A percentile compares a stretch with the other conserved stretches of the same genome.
phyloP scores from a whole-genome alignment of 1,140 invertebrate species.

The Drosophila ficusphila region DNA sequence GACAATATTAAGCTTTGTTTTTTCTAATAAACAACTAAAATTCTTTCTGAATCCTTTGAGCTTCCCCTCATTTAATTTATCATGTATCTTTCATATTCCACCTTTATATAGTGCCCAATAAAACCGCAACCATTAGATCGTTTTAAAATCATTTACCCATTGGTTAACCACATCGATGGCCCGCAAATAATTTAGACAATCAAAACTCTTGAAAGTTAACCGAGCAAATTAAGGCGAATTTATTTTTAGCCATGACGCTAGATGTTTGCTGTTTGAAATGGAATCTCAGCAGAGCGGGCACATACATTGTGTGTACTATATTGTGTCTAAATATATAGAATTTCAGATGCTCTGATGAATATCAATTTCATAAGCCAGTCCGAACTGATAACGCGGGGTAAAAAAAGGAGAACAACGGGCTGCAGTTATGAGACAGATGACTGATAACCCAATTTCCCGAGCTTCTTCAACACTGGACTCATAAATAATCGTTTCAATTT shows the following conservation, averaged over 20 bases:
- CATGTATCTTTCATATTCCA: too few relatives aligned
- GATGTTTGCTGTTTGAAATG: constrained; percentile 39
- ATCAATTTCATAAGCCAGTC: constrained; percentile 62
- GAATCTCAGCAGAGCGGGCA: constrained; percentile 21
- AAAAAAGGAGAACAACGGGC: constrained; percentile 51
- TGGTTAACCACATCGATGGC: constrained; percentile 5
- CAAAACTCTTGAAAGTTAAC: constrained; percentile 30
- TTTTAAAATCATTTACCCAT: constrained; percentile 20
- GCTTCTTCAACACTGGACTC: constrained; percentile 41
- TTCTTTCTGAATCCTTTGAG: too few relatives aligned
- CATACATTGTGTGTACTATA: constrained; percentile 5
- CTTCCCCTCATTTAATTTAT: too few relatives aligned
- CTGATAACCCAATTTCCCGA: constrained; percentile 77
- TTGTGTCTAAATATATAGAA: constrained; percentile 32
- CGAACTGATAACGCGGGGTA: constrained; percentile 66
- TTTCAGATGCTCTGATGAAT: constrained; percentile 64
- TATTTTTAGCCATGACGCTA: constrained; percentile 73
- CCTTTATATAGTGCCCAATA: background rate
- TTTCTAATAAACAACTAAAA: too few relatives aligned
- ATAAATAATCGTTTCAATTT: constrained; percentile 80
- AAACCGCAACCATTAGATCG: background rate
- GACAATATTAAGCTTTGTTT: too few relatives aligned
- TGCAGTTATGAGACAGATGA: constrained; percentile 60
- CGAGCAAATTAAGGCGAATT: constrained; percentile 37
- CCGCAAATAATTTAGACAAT: constrained; percentile 46